Conservation (phyloP, 2,888 invertebrate species). For the Schrankia costaestrigalis region DNA sequence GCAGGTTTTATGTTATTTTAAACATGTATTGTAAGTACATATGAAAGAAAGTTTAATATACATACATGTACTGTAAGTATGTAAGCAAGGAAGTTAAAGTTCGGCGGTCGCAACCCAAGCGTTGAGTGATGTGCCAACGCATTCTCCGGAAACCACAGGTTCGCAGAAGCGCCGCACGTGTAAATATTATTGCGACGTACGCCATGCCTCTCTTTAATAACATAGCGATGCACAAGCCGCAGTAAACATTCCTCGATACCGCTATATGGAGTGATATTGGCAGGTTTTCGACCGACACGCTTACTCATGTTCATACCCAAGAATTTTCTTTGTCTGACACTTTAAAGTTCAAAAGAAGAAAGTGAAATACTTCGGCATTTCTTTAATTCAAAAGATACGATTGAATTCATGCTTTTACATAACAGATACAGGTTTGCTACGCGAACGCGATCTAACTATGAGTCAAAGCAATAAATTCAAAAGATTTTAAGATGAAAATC, state of each 20-base stretch:
- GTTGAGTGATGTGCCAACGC: constrained; percentile 19
- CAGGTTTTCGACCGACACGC: constrained; percentile 44
- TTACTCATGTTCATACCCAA: constrained; percentile 30
- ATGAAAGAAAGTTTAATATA: too few relatives aligned
- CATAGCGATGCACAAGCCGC: constrained; percentile 40
- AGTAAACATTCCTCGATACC: constrained; percentile 48
- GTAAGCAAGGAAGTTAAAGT: too few relatives aligned
- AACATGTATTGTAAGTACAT: too few relatives aligned
- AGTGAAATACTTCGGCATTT: constrained; percentile 9
- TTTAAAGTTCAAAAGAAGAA: constrained; percentile 32
- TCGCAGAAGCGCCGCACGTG: constrained; percentile 55
- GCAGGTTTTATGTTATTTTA: too few relatives aligned
- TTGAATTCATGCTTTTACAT: constrained; percentile 4
- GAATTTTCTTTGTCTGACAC: constrained; percentile 47
- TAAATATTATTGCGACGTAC: constrained; percentile 58
- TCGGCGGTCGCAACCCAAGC: constrained; percentile 32
- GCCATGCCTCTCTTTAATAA: constrained; percentile 39
- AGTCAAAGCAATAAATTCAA: background rate
- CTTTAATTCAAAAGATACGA: constrained; percentile 4
- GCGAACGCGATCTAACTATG: constrained; percentile 1
- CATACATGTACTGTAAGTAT: too few relatives aligned
- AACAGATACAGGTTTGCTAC: background rate
- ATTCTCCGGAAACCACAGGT: constrained; percentile 57
- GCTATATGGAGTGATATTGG: constrained; percentile 50
- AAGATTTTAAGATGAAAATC: constrained; percentile 25